A percentile compares a stretch with the other conserved stretches of the same genome.
Conservation (phyloP, 2,797 vertebrate genomes). For the Melanotaenia nigrans region DNA sequence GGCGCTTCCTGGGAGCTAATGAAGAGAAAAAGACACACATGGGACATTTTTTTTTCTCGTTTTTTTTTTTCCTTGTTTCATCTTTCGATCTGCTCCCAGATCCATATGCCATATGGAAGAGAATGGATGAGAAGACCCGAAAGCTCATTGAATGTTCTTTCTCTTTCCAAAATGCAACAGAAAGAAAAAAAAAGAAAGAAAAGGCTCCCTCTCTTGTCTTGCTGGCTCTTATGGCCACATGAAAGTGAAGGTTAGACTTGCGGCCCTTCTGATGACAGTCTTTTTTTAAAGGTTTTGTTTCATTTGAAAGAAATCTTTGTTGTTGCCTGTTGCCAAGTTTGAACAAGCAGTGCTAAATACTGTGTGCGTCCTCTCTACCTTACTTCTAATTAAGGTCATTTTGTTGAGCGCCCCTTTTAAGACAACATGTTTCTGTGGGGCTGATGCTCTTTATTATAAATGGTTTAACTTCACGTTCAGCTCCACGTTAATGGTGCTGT, state of each 20-base stretch:
- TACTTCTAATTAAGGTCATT: slow-evolving; percentile 63
- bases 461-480: not conserved
- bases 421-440: slow-evolving; percentile 44
- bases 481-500: rapidly evolving
- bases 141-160: slow-evolving; percentile 69
- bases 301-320: slow-evolving; percentile 66
- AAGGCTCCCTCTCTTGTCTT: slow-evolving; percentile 64
- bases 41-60: slow-evolving; percentile 50
- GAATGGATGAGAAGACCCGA: slow-evolving; percentile 77
- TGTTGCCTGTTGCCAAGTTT: slow-evolving; percentile 74
- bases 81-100: slow-evolving; percentile 76
- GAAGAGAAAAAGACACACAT: slow-evolving; percentile 84
- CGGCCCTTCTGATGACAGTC: slow-evolving; percentile 65
- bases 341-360: slow-evolving; percentile 67
- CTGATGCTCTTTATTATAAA: slow-evolving; percentile 34
- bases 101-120: slow-evolving; percentile 81
- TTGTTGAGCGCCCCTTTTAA: slow-evolving; percentile 49
- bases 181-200: slow-evolving; percentile 68
- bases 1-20: slow-evolving; percentile 76
- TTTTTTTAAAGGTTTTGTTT: slow-evolving; percentile 62
- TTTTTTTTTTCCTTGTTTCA: slow-evolving; percentile 44
- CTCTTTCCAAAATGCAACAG: slow-evolving; percentile 68
- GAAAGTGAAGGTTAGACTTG: slow-evolving; percentile 82
- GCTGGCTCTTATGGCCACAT: slow-evolving; percentile 74
- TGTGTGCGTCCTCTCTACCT: slow-evolving; percentile 43